Evolutionary conservation across 2,888 invertebrate species (phyloP), one percentile per base, ranked within the genome.

Genomic region (Smittia aterrima): DNA sequence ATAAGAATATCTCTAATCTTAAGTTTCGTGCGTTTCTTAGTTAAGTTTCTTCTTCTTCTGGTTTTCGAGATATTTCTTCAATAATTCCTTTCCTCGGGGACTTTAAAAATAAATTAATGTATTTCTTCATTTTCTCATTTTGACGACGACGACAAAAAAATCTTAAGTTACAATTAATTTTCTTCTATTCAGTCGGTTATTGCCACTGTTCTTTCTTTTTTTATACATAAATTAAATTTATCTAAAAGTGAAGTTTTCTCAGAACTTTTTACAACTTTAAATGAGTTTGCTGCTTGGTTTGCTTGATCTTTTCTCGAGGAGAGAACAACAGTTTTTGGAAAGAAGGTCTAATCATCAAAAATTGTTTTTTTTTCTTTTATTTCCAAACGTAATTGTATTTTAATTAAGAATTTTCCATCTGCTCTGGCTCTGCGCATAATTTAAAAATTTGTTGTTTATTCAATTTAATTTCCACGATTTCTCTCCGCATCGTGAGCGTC

Each of bases 141-240:
- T 47, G 11, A 47, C n/a, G 64, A 64, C 27, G 24, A 64, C 27
- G 64, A 24, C 20, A 64, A 64, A 64, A 22, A 64, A 27, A 4
- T 64, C 64, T 74, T 74, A 74, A 66, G 66, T 66, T 66, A 74
- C 47, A 66, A 25, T 38, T 66, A 66, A 41, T 74, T 74, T 74
- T 74, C 66, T 47, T 74, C 74, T 74, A 74, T 74, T 74, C 74
- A 74, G 74, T 74, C 74, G 66, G 74, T 74, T 74, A 74, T 74
- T 74, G 74, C 74, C 74, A 74, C 74, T 74, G 74, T 74, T 64
- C 53, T 41, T 64, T 67, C 41, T 74, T 72, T 54, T 38, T 71
- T 66, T 66, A 74, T 74, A 74, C 64, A 72, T 72, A 72, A 72
- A 72, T 72, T 72, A 74, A 74, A 74, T 74, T 74, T 64, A 66